phyloP scores from a whole-genome alignment of 2,797 vertebrate species.

The Centroberyx gerrardi region DNA sequence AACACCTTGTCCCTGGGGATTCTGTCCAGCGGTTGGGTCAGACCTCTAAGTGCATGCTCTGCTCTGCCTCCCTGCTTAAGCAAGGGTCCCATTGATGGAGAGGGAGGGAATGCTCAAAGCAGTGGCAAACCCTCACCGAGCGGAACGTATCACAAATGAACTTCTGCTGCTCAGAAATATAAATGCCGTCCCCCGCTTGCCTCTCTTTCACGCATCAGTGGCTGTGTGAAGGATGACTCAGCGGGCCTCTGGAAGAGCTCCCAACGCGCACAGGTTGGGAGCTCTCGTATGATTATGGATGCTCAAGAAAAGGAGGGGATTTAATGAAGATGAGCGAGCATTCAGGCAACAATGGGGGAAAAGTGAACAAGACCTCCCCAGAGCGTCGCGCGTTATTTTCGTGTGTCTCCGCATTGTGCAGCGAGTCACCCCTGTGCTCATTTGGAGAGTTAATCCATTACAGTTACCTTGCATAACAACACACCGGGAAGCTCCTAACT shows the following conservation, averaged over 20 bases:
- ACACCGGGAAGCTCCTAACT: background rate
- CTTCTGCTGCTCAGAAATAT: slow-evolving; percentile 22
- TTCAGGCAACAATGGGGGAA: background rate
- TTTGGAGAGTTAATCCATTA: slow-evolving; percentile 10
- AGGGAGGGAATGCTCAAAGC: slow-evolving; percentile 1
- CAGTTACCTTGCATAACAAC: background rate
- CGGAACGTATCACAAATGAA: slow-evolving; percentile 11
- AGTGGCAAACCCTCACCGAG: background rate
- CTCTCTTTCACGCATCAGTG: slow-evolving; percentile 24
- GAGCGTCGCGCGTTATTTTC: background rate
- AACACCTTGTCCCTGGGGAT: background rate
- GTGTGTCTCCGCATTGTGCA: slow-evolving; percentile 6
- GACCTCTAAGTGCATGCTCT: background rate
- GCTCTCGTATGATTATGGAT: background rate
- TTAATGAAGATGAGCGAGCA: slow-evolving; percentile 34
- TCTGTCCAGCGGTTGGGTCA: background rate
- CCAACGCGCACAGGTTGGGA: slow-evolving; percentile 15
- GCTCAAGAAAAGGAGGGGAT: slow-evolving; percentile 6
- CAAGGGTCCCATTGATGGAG: background rate
- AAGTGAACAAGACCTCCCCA: slow-evolving; percentile 4
- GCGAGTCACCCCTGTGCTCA: background rate
- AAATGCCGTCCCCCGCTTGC: background rate
- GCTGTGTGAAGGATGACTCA: slow-evolving; percentile 13
- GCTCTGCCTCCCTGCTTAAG: background rate
- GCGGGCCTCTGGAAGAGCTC: slow-evolving; percentile 1